Conservation (phyloP, 2,797 vertebrate genomes). For the Sarcoramphus papa region DNA sequence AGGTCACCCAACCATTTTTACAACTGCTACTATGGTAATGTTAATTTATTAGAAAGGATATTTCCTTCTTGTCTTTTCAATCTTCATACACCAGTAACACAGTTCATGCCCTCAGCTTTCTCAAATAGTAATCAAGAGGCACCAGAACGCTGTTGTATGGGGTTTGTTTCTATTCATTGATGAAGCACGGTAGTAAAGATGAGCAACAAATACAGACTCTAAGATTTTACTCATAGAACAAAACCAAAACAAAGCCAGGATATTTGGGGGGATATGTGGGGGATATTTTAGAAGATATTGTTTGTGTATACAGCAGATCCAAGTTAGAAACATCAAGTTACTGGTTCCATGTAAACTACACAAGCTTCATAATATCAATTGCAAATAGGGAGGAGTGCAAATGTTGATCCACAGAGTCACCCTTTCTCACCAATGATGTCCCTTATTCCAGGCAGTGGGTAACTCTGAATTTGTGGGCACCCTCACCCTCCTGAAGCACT, state of each 20-base stretch:
- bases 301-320: not conserved
- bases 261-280: not conserved
- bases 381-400: not conserved
- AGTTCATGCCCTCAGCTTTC: not conserved
- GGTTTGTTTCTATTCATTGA: not conserved
- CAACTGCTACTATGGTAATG: rapidly evolving
- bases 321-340: not conserved
- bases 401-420: not conserved
- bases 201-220: not conserved
- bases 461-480: not conserved
- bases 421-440: not conserved
- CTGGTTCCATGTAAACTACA: not conserved
- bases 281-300: not conserved
- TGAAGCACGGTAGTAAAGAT: not conserved
- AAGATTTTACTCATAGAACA: not conserved
- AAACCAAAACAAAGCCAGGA: not conserved
- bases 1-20: not conserved
- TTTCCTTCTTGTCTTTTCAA: not conserved
- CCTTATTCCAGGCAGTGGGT: not conserved
- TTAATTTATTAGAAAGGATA: not conserved
- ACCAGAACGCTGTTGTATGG: not conserved
- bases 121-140: not conserved
- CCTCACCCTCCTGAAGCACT: not conserved
- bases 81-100: not conserved
- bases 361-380: not conserved